These are phyloP conservation scores for Numida meleagris DNA, from an alignment of 2,113 vertebrate species.

Conservation along the genomic window DNA sequence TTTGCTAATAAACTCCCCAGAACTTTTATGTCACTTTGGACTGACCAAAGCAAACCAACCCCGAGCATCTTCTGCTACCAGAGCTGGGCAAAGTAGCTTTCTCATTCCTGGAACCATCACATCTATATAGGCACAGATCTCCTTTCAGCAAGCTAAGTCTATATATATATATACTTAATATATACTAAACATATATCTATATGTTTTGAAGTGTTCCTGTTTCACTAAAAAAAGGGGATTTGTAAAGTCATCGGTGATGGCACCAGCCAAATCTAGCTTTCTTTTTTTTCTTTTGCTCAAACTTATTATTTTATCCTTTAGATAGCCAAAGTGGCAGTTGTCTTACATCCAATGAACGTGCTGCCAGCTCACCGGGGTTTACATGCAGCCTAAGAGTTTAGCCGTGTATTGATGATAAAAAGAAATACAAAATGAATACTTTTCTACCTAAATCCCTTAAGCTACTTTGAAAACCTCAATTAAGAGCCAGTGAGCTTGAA, in stretches of 20 bases:
- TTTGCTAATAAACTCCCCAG: not conserved
- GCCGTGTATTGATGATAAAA: not conserved
- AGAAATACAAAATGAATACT: conserved; percentile 1
- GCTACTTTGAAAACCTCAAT: conserved; percentile 10
- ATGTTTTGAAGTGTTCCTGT: not conserved
- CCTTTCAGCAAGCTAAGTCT: not conserved
- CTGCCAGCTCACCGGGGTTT: not conserved
- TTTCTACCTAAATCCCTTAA: conserved; percentile 36
- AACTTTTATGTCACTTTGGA: not conserved
- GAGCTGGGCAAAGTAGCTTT: not conserved
- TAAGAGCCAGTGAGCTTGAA: conserved; percentile 39
- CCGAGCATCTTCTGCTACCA: not conserved
- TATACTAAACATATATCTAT: too few relatives aligned
- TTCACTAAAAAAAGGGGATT: not conserved
- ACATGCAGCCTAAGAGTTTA: not conserved
- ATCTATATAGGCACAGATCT: not conserved
- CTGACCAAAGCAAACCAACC: not conserved
- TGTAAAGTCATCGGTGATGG: not conserved
- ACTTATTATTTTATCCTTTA: not conserved
- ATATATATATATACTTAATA: too few relatives aligned
- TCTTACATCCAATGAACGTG: not conserved
- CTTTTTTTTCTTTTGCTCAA: conserved; percentile 15
- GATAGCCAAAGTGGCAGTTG: not conserved
- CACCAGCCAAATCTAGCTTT: not conserved
- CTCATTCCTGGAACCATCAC: not conserved